Evolutionary conservation across 2,113 vertebrate species (phyloP), one percentile per base, ranked within the genome.

Genomic region (Brachionichthys hirsutus): DNA sequence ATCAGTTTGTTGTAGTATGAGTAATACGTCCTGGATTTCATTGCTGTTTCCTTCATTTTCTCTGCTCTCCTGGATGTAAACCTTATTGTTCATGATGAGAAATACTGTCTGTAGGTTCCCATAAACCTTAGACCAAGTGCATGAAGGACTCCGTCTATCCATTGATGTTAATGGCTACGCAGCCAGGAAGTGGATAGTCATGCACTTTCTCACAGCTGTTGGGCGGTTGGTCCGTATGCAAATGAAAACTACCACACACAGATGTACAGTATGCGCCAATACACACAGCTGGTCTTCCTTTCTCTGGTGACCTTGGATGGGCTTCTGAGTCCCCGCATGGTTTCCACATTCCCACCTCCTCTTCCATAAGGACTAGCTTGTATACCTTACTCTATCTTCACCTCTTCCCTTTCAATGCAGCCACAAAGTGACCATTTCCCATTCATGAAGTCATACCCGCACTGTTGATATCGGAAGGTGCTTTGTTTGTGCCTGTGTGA

Each of bases 161-260:
- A 46, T 46, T 54, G 76, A 80, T 66, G 68, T 74, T 75, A 57
- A 82, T 70, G 69, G 75, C 85, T 86, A 87, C 62, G 83, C 84
- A 87, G 89, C 90, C 88, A 90, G 89, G 89, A 90, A 90, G 85
- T 73, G 57, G 74, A 54, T 78, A 84, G 68, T 86, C 77, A 83
- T 83, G 77, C 43, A 45, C 83, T 78, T 75, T 84, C 75, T 80
- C 76, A 80, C 85, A 89, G 87, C 87, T 89, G 88, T 78, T 79
- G n/a, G n/a, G n/a, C n/a, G n/a, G n/a, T n/a, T 79, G 73, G 82
- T 79, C 68, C 10, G 24, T 63, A 62, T 56, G 15, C 83, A 67
- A 80, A 77, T 73, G 60, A 69, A 82, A 67, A 77, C 70, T 79
- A 52, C 55, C 67, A 48, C 54, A 52, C 53, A 48, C 59, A 65